Evolutionary conservation across 1,140 invertebrate species (phyloP), one percentile per base, ranked within the genome.

Genomic region (Bombus ignitus): DNA sequence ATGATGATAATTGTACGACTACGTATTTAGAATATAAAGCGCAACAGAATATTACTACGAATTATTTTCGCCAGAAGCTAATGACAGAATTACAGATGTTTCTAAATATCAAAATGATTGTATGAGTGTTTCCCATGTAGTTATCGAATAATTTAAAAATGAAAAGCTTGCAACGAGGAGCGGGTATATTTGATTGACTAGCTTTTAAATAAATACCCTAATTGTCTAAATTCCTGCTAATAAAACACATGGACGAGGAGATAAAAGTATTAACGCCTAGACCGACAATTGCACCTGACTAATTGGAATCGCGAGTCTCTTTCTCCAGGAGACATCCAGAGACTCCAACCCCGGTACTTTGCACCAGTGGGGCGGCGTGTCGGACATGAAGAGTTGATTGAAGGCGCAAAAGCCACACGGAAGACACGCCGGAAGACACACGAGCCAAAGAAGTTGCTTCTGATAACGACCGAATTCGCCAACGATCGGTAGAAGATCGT

Each of bases 321-420:
- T 96, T 76, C 97, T 96, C 84, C 96, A 94, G 72, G 97, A 96
- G 57, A 96, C 86, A 62, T 95, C 94, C 70, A 95, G 83, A 73
- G 83, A 91, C 66, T 95, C 93, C 32, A 98, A 93, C 86, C 97
- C 96, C 0, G 97, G 97, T 9, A 98, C 95, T 73, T 94, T 95
- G 91, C 98, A 98, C 97, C 97, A 98, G 94, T 98, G 97, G 57
- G 97, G 96, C 0, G 98, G 98, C 37, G 96, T 96, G 89, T 98
- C 97, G 0, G 97, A 96, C 97, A 98, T 98, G 93, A 98, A 98
- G 4, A 98, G 96, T 93, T 98, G 98, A 95, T 98, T 98, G 94
- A 98, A 98, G 2, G 98, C 98, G 93, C 98, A 98, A 93, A 98
- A 98, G 3, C 98, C 98, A 92, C 98, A 98, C 0, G 98, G 98